Base-by-base conservation (phyloP, 1,140 invertebrate species). In the Rhopalosiphum padi region DNA sequence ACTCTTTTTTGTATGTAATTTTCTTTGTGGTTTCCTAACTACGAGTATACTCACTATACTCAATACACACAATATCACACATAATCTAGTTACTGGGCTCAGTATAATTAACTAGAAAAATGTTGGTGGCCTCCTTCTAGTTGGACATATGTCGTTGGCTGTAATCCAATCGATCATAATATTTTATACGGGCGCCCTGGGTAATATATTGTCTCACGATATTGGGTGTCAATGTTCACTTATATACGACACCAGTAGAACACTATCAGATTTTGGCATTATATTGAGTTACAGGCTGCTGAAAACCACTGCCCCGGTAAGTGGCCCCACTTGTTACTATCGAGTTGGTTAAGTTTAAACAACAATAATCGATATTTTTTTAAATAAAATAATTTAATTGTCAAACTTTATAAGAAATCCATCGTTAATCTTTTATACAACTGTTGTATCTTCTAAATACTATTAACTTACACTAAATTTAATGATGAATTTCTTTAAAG, bases 81-180 rank as follows among this genome's bases (percentile, higher is more conserved):
- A 21, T 83, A 25, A 25, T 85, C 41, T 41, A 46, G 48, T 18
- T 51, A 51, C 15, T 46, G 30, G 85, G 9, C 11, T 21, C 15
- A n/a, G 35, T 89, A 89, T 89, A 89, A 89, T 89, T 89, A 55
- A 89, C 35, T 89, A 41, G 1, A 55, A 41, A 86, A 53, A 89
- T 53, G 37, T 35, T 89, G 4, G 23, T 89, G 15, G 3, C 22
- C 22, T n/a, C 87, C 48, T 18, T 51, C 8, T 37, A 25, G 41
- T 60, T 7, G 7, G 2, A 90, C n/a, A n/a, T 68, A 41, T 90
- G 53, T 90, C 22, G 8, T 85, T 93, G 41, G 46, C 18, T 93
- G 91, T 93, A 93, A 93, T 93, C 82, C 35, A 93, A 93, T 93
- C 91, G 91, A 55, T 93, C 51, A 55, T 55, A 41, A 55, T 86